Evolutionary conservation across 2,888 invertebrate genomes (phyloP), one percentile per base, ranked within the genome.

Genomic region (Bembecia ichneumoniformis): DNA sequence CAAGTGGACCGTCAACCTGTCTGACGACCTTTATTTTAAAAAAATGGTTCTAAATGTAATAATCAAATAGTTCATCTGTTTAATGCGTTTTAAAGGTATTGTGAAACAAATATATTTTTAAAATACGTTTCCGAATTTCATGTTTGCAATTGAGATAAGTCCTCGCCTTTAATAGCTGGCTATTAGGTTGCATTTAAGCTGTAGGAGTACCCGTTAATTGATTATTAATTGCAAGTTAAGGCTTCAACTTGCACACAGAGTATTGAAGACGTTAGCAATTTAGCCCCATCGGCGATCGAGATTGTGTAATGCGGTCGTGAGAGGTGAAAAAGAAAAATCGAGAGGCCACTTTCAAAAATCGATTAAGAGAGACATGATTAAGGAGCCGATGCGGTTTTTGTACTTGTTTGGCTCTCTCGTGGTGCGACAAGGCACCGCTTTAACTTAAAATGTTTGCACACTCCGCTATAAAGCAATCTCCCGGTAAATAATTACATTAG

Each of bases 351-450:
- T 81, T 78, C 72, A 73, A 77, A 83, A 81, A 81, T 82, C 82
- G 81, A 82, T 82, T 82, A 82, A 74, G 74, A 65, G 56, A 68
- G 77, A 77, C 78, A 80, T 82, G 80, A 82, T 82, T 78, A 77
- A 82, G 74, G 71, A 69, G 63, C 47, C 35, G 47, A 7, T 17
- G 44, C 56, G 55, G 52, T 71, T 74, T 72, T 75, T 76, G 71
- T 71, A 58, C 58, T 58, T 60, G 57, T 59, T 34, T 62, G 55
- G 49, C 48, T 48, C 46, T 48, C 40, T 47, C 16, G 49, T 52
- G 54, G 60, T 52, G 58, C 60, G 63, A 63, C 60, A 58, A 55
- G 58, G 35, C 28, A 47, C 20, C 57, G 66, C 64, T 66, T 65
- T 61, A 68, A 66, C 68, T 74, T 75, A 71, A 76, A 76, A 77